phyloP scores from a whole-genome alignment of 2,888 invertebrate genomes.

The Ypsolopha scabrella region DNA sequence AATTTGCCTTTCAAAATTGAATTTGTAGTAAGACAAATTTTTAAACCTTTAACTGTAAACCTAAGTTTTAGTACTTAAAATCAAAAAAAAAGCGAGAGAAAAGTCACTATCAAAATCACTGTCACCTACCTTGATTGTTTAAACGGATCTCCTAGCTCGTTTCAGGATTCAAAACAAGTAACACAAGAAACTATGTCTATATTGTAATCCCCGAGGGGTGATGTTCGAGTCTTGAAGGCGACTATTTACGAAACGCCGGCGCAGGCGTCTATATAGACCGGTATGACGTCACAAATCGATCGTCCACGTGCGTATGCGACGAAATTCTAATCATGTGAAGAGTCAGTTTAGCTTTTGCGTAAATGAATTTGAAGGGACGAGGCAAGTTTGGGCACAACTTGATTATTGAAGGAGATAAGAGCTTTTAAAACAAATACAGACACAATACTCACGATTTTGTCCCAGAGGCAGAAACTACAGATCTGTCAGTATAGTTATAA shows the following conservation, averaged over 20 bases:
- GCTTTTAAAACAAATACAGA: no score
- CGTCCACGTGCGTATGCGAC: not conserved
- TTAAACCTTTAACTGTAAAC: no score
- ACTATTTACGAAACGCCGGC: constrained; percentile 46
- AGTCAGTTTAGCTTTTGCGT: not conserved
- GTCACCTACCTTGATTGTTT: no score
- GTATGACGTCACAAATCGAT: constrained; percentile 33
- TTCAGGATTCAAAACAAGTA: not conserved
- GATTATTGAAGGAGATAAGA: no score
- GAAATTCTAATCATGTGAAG: not conserved
- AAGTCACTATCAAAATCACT: no score
- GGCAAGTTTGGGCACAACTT: not conserved
- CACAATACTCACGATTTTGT: no score
- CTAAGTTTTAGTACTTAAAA: no score
- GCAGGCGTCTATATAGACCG: constrained; percentile 52
- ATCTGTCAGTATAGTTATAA: no score
- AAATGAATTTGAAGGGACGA: not conserved
- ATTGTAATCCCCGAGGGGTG: constrained; percentile 32
- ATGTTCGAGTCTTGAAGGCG: constrained; percentile 30
- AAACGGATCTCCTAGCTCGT: not conserved
- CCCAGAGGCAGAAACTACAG: no score
- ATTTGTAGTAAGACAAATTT: no score
- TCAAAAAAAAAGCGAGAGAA: no score
- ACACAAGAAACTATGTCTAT: constrained; percentile 5
- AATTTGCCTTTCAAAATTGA: no score